These are phyloP conservation scores for Neoitamus cyanurus DNA, from an alignment of 2,888 invertebrate genomes.

Conservation along the genomic window DNA sequence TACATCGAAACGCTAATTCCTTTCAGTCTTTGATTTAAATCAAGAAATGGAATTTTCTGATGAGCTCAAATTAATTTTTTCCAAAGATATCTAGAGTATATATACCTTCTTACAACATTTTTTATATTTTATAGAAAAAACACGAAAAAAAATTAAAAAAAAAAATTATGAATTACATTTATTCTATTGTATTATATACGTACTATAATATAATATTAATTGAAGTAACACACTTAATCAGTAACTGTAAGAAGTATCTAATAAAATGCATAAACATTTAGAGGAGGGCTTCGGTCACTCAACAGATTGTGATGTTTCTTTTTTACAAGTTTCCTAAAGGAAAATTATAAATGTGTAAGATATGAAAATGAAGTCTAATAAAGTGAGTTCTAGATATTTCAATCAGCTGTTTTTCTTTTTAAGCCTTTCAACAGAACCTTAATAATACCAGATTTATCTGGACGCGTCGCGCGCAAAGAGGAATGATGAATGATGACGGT, in stretches of 20 bases:
- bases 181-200: constrained; percentile 40
- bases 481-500: too few relatives aligned
- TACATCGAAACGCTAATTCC: constrained; percentile 17
- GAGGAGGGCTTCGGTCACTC: constrained; percentile 48
- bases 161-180: constrained; percentile 28
- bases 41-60: constrained; percentile 13
- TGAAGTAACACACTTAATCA: constrained; percentile 24
- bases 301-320: constrained; percentile 46
- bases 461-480: too few relatives aligned
- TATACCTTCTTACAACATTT: constrained; percentile 27
- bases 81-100: constrained; percentile 25
- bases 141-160: constrained; percentile 29
- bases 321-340: constrained; percentile 46
- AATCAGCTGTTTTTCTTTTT: background rate
- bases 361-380: constrained; percentile 39
- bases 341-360: constrained; percentile 47
- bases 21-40: background rate
- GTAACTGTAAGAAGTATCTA: constrained; percentile 17
- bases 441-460: too few relatives aligned
- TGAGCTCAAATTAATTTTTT: constrained; percentile 36
- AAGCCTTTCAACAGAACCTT: too few relatives aligned
- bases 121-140: constrained; percentile 42
- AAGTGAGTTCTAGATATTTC: constrained; percentile 41
- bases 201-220: constrained; percentile 36
- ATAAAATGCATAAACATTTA: constrained; percentile 47